Conservation (phyloP, 2,888 invertebrate genomes). For the Brachynemurus nebulosus region DNA sequence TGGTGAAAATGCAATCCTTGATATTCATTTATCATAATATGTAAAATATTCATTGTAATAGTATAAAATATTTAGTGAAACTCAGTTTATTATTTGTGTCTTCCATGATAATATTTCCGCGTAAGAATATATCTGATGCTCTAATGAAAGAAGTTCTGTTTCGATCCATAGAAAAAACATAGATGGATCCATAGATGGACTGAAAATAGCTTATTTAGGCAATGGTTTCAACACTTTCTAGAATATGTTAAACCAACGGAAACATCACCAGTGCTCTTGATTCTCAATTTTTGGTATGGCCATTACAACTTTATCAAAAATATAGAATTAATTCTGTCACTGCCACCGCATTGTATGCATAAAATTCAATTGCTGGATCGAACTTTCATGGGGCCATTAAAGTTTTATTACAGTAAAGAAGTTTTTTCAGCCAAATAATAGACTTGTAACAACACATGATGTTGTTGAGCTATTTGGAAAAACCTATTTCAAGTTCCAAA, state of each 20-base stretch:
- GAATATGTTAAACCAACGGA: slow-evolving; percentile 6
- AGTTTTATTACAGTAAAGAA: slow-evolving; percentile 11
- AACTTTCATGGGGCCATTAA: slow-evolving; percentile 15
- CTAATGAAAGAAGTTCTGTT: slow-evolving; percentile 23
- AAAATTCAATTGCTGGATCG: slow-evolving; percentile 26
- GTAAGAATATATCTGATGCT: slow-evolving; percentile 21
- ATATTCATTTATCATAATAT: too few relatives aligned
- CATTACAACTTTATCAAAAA: slow-evolving; percentile 23
- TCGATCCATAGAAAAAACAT: slow-evolving; percentile 19
- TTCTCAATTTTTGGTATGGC: slow-evolving; percentile 22
- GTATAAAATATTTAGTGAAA: too few relatives aligned
- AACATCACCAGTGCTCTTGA: slow-evolving; percentile 18
- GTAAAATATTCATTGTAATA: too few relatives aligned
- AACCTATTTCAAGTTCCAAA: slow-evolving; percentile 17
- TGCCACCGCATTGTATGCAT: slow-evolving; percentile 25
- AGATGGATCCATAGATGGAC: slow-evolving; percentile 24
- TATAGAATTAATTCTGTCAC: slow-evolving; percentile 23
- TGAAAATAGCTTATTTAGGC: slow-evolving; percentile 20
- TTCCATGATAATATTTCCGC: slow-evolving; percentile 24
- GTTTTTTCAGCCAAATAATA: slow-evolving; percentile 11
- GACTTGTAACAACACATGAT: slow-evolving; percentile 12
- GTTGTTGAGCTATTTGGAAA: slow-evolving; percentile 15
- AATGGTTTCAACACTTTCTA: slow-evolving; percentile 12
- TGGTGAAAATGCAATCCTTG: too few relatives aligned
- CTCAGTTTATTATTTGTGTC: slow-evolving; percentile 25